phyloP scores from a whole-genome alignment of 2,797 vertebrate genomes.

The Pagetopsis macropterus region DNA sequence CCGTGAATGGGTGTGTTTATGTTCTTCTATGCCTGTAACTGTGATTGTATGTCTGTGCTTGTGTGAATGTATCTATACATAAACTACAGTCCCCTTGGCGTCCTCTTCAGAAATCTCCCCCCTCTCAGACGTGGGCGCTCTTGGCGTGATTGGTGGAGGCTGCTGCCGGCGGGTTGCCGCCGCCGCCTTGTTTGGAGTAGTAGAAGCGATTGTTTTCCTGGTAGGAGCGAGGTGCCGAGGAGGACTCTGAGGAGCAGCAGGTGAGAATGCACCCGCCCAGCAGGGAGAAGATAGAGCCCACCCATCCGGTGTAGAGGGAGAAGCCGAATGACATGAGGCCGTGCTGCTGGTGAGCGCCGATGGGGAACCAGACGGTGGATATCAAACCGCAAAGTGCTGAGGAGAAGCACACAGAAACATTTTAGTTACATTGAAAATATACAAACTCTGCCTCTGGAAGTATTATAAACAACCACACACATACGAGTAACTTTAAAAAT shows the following conservation, averaged over 20 bases:
- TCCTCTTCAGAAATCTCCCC: background rate
- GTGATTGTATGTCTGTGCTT: constrained; percentile 4
- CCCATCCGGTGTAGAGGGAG: constrained; percentile 95
- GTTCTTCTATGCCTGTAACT: constrained; percentile 10
- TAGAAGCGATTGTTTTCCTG: constrained; percentile 94
- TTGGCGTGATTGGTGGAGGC: constrained; percentile 90
- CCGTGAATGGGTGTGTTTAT: constrained; percentile 11
- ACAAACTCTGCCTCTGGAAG: background rate
- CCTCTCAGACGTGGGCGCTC: constrained; percentile 92
- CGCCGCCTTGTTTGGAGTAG: constrained; percentile 88
- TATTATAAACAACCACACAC: background rate
- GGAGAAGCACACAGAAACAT: constrained; percentile 1
- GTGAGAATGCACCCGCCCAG: constrained; percentile 89
- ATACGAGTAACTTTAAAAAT: background rate
- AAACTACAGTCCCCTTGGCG: constrained; percentile 30
- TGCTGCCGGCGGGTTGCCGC: constrained; percentile 70
- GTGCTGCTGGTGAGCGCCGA: constrained; percentile 89
- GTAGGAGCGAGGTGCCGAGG: constrained; percentile 83
- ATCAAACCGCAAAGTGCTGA: constrained; percentile 90
- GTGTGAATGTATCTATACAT: constrained; percentile 33
- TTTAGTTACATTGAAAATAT: background rate
- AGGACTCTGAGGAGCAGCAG: constrained; percentile 89
- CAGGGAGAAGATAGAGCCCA: constrained; percentile 89
- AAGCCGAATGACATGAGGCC: constrained; percentile 95
- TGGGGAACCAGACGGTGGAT: constrained; percentile 95